Evolutionary conservation across 2,113 vertebrate genomes (phyloP).

Genomic region (Lates calcarifer): DNA sequence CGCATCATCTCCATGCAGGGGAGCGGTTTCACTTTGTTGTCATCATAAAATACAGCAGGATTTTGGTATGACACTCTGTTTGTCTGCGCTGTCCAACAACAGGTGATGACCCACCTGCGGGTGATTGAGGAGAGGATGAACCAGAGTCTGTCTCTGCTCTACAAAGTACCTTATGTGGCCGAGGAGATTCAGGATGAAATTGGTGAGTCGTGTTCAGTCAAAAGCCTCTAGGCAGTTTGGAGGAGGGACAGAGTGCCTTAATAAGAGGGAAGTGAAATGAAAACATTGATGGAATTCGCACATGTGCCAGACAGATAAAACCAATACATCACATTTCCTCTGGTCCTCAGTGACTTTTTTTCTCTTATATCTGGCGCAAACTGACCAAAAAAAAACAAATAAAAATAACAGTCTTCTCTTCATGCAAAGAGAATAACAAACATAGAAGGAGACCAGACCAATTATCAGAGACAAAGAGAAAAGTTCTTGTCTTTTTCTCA

Average conservation of each 20-base stretch:
- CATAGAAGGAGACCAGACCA: constrained; percentile 9
- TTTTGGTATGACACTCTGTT: background rate
- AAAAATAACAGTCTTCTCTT: background rate
- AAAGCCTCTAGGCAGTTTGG: background rate
- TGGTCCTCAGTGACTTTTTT: background rate
- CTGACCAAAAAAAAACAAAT: constrained; percentile 3
- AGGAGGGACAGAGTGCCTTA: background rate
- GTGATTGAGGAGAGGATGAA: constrained; percentile 99
- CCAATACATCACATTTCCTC: constrained; percentile 29
- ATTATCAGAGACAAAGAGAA: constrained; percentile 31
- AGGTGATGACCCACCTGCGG: constrained; percentile 99
- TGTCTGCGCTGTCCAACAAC: background rate
- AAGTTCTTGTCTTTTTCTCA: background rate
- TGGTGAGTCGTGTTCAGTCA: constrained; percentile 85
- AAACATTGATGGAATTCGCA: constrained; percentile 35
- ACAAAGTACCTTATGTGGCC: constrained; percentile 96
- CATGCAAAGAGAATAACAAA: constrained; percentile 29
- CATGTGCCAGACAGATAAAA: constrained; percentile 26
- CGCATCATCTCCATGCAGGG: background rate
- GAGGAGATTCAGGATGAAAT: constrained; percentile 97
- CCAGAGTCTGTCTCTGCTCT: constrained; percentile 96
- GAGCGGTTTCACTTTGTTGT: background rate
- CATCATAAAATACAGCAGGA: background rate
- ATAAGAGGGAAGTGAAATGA: constrained; percentile 49
- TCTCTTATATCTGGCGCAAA: background rate